A percentile compares a stretch with the other conserved stretches of the same genome.
These are phyloP conservation scores for Altica lythri DNA, from an alignment of 2,888 invertebrate genomes.

Conservation along the genomic window DNA sequence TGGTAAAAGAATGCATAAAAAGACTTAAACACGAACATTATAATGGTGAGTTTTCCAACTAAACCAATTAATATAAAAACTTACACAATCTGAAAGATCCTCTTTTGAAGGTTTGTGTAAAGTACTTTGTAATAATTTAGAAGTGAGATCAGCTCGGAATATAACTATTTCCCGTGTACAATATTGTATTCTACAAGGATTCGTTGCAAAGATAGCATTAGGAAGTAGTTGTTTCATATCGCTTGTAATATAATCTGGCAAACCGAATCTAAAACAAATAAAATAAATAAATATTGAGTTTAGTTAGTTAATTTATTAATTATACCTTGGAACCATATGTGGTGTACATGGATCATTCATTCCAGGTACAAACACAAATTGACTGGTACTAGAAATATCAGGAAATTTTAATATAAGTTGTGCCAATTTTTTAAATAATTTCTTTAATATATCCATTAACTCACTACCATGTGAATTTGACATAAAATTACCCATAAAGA, in stretches of 20 bases:
- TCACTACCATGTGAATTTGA: constrained; percentile 66
- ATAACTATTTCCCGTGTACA: constrained; percentile 94
- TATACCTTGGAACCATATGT: constrained; percentile 80
- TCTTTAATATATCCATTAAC: constrained; percentile 66
- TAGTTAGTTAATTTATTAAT: not conserved
- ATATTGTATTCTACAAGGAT: constrained; percentile 94
- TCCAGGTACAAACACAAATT: constrained; percentile 92
- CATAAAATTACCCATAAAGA: constrained; percentile 93
- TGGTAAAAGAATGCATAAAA: no score
- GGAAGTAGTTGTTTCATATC: constrained; percentile 73
- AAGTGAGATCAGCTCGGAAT: constrained; percentile 86
- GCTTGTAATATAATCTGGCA: constrained; percentile 75
- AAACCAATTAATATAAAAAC: no score
- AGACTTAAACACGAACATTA: no score
- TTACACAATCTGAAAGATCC: constrained; percentile 76
- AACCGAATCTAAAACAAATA: constrained; percentile 63
- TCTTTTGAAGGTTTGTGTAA: constrained; percentile 81
- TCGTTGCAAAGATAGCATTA: constrained; percentile 79
- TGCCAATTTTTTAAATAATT: constrained; percentile 77
- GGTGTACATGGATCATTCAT: constrained; percentile 81
- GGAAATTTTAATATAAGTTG: constrained; percentile 75
- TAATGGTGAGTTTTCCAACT: no score
- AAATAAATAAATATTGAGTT: not conserved
- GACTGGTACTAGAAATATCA: constrained; percentile 69
- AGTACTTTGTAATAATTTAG: constrained; percentile 73